Percentiles rank a stretch among this genome's conserved stretches.
Evolutionary conservation across 2,113 vertebrate genomes (phyloP).

Genomic region (Xenotilapia leptura): DNA sequence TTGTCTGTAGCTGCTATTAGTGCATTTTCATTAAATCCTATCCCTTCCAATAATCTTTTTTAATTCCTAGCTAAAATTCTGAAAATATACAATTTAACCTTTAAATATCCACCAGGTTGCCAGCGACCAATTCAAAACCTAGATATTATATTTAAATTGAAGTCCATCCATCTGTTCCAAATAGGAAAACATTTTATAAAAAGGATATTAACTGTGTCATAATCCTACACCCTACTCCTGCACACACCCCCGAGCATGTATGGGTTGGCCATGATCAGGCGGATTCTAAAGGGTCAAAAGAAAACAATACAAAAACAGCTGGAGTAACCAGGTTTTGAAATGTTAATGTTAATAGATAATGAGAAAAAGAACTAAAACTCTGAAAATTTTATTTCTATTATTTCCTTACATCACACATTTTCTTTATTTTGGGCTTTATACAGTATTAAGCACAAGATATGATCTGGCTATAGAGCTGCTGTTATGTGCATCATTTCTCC

Average conservation of each 20-base stretch:
- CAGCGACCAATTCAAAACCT: not conserved
- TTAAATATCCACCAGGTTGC: not conserved
- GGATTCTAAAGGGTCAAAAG: not conserved
- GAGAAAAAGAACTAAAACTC: not conserved
- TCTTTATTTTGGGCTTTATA: not conserved
- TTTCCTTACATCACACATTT: not conserved
- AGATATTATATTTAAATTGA: not conserved
- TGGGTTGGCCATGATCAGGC: not conserved
- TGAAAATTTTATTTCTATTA: not conserved
- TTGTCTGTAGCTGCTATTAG: not conserved
- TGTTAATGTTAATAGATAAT: not conserved
- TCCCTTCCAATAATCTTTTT: not conserved
- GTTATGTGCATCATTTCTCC: not conserved
- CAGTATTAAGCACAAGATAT: not conserved
- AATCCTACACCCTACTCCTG: not conserved
- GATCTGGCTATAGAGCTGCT: not conserved
- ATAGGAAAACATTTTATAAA: not conserved
- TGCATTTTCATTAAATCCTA: not conserved
- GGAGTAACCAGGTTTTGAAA: not conserved
- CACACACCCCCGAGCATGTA: not conserved
- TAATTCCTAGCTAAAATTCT: not conserved
- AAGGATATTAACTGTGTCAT: accelerated
- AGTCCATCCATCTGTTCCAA: not conserved
- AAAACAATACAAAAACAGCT: not conserved
- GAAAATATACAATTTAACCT: not conserved